A percentile compares a stretch with the other conserved stretches of the same genome.
These are phyloP conservation scores for Andrena camellia DNA, from an alignment of 2,888 invertebrate genomes.

Conservation along the genomic window DNA sequence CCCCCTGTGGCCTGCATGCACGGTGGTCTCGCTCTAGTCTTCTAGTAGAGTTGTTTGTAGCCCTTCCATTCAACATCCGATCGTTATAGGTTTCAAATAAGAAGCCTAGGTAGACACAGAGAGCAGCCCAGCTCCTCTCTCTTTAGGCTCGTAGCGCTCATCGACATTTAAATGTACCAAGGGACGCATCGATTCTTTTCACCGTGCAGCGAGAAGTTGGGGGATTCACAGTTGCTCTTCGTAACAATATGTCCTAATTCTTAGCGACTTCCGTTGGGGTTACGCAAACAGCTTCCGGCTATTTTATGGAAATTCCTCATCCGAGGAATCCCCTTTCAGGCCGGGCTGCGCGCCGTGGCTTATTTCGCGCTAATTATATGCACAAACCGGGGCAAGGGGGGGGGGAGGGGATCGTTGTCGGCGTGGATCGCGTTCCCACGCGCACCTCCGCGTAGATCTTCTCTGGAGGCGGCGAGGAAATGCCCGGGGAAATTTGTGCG, in stretches of 20 bases:
- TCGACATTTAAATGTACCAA: too few relatives aligned
- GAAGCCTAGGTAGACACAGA: too few relatives aligned
- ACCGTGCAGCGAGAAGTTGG: too few relatives aligned
- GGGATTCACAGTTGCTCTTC: too few relatives aligned
- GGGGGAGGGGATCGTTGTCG: conserved; percentile 17
- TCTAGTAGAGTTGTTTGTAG: too few relatives aligned
- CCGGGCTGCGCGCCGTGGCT: conserved; percentile 18
- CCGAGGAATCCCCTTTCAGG: conserved; percentile 29
- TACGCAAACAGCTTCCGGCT: conserved; percentile 59
- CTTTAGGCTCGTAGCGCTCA: too few relatives aligned
- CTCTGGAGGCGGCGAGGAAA: conserved; percentile 18
- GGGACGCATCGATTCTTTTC: too few relatives aligned
- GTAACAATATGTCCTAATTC: conserved; percentile 36
- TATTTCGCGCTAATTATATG: conserved; percentile 57
- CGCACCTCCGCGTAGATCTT: conserved; percentile 25
- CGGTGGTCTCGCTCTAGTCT: too few relatives aligned
- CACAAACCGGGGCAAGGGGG: conserved; percentile 36
- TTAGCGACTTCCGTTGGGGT: conserved; percentile 41
- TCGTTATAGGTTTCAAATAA: too few relatives aligned
- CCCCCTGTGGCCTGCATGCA: too few relatives aligned
- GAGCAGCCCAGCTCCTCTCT: too few relatives aligned
- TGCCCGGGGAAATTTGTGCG: conserved; percentile 31
- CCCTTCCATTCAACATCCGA: too few relatives aligned
- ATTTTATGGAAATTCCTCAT: conserved; percentile 57
- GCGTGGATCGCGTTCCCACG: conserved; percentile 47